phyloP scores from a whole-genome alignment of 2,888 invertebrate genomes.

The Epiperipatus broadwayi region DNA sequence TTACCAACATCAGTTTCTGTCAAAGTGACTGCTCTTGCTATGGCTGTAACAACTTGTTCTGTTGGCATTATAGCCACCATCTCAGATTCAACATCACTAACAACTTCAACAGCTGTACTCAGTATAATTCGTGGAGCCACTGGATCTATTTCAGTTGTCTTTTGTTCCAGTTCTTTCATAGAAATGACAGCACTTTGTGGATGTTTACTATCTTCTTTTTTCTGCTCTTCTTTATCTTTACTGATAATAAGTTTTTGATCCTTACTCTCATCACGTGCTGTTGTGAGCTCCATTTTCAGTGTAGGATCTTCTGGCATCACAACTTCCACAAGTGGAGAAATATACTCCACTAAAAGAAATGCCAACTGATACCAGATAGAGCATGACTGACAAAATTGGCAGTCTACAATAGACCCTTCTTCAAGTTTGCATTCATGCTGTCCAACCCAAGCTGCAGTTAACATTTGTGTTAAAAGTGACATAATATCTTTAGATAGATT shows the following conservation, averaged over 20 bases:
- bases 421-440: slow-evolving; percentile 36
- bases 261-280: too few species aligned
- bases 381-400: slow-evolving; percentile 75
- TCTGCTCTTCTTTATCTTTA: background rate
- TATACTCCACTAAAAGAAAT: slow-evolving; percentile 53
- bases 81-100: slow-evolving; percentile 56
- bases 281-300: too few species aligned
- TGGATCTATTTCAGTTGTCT: background rate
- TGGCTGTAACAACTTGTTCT: slow-evolving; percentile 48
- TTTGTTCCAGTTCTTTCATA: background rate
- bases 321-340: slow-evolving; percentile 51
- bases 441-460: slow-evolving; percentile 50
- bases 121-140: slow-evolving; percentile 16
- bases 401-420: slow-evolving; percentile 42
- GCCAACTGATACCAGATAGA: slow-evolving; percentile 87
- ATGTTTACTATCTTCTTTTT: slow-evolving; percentile 4
- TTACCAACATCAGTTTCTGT: slow-evolving; percentile 62
- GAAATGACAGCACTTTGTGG: slow-evolving; percentile 8
- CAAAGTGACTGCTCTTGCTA: slow-evolving; percentile 64
- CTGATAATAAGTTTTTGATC: too few species aligned
- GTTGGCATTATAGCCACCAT: slow-evolving; percentile 64
- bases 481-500: slow-evolving; percentile 48
- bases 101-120: slow-evolving; percentile 87
- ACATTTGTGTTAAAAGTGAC: slow-evolving; percentile 50
- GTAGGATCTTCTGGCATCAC: slow-evolving; percentile 54